Evolutionary conservation across 2,797 vertebrate genomes (phyloP), one percentile per base, ranked within the genome.

Genomic region (Gymnopithys bicolor): DNA sequence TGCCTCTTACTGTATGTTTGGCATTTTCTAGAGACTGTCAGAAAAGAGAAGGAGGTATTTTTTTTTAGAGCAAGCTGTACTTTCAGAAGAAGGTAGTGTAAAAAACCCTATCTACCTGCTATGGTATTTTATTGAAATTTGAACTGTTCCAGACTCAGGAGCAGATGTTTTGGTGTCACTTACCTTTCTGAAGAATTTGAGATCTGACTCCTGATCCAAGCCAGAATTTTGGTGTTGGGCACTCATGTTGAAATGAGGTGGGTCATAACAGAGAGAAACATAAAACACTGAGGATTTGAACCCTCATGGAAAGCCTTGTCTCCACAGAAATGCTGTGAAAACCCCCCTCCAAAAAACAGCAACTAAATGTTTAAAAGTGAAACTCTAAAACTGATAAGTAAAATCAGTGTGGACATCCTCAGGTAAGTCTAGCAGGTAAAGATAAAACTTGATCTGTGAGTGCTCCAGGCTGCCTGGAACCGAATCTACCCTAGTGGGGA

Each of bases 241-340:
- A 21, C 15, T 75, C 4, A 5, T 13, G 10, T 32, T 0, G 0
- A n/a, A 39, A 45, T 45, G 14, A 59, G 32, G 13, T 59, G 27
- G 16, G 37, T 56, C 10, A 3, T 41, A 52, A 67, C 23, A 64
- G 21, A 52, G 10, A 58, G 17, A 75, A 80, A 14, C 19, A 52
- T 4, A 41, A 89, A 84, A 3, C 39, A 55, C 2, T 3, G 17
- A 70, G 39, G 8, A 48, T 81, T 70, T 79, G 66, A 87, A 58
- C 12, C 13, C 27, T 59, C 18, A 25, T 13, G 23, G 9, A 73
- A 59, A 62, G 24, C 15, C 17, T 39, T 43, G 18, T 41, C 58
- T 80, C 10, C 22, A 30, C 23, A 35, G 27, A 88, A 64, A 39
- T 2, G 1, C 19, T 37, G 5, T 4, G 16, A 30, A 9, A 49